A percentile compares a stretch with the other conserved stretches of the same genome.
These are phyloP conservation scores for Papilio dardanus DNA, from an alignment of 1,140 invertebrate species.

Conservation along the genomic window DNA sequence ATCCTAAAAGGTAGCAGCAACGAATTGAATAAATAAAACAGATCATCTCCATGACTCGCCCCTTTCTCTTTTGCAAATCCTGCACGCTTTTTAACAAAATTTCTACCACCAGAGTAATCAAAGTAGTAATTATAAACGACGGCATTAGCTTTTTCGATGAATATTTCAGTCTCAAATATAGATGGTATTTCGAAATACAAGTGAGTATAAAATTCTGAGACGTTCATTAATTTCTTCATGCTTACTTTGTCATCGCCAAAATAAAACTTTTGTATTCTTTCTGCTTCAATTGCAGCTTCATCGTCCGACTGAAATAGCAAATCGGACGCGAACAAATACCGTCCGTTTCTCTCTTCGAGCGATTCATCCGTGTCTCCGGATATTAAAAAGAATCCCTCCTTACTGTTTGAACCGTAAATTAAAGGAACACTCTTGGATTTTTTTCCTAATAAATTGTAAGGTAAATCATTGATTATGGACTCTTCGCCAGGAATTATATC, in stretches of 20 bases:
- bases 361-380: slow-evolving; percentile 54
- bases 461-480: slow-evolving; percentile 64
- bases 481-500: slow-evolving; percentile 58
- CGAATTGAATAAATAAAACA: slow-evolving; percentile 71
- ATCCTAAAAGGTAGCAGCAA: slow-evolving; percentile 54
- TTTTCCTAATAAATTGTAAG: slow-evolving; percentile 44
- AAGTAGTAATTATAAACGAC: slow-evolving; percentile 70
- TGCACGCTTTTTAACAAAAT: slow-evolving; percentile 56
- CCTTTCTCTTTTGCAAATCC: slow-evolving; percentile 54
- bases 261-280: slow-evolving; percentile 62
- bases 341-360: slow-evolving; percentile 55
- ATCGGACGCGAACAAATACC: slow-evolving; percentile 70
- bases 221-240: slow-evolving; percentile 51
- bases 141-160: slow-evolving; percentile 46
- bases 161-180: slow-evolving; percentile 60
- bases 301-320: slow-evolving; percentile 57
- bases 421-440: slow-evolving; percentile 39
- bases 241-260: slow-evolving; percentile 62
- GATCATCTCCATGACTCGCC: slow-evolving; percentile 71
- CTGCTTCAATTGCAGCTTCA: slow-evolving; percentile 47
- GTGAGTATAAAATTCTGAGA: slow-evolving; percentile 64
- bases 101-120: slow-evolving; percentile 63
- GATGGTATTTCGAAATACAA: slow-evolving; percentile 68
- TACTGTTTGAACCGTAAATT: slow-evolving; percentile 64
- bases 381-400: slow-evolving; percentile 68